A percentile compares a stretch with the other conserved stretches of the same genome.
phyloP scores from a whole-genome alignment of 2,113 vertebrate species.

The Vulpes ferrilata region DNA sequence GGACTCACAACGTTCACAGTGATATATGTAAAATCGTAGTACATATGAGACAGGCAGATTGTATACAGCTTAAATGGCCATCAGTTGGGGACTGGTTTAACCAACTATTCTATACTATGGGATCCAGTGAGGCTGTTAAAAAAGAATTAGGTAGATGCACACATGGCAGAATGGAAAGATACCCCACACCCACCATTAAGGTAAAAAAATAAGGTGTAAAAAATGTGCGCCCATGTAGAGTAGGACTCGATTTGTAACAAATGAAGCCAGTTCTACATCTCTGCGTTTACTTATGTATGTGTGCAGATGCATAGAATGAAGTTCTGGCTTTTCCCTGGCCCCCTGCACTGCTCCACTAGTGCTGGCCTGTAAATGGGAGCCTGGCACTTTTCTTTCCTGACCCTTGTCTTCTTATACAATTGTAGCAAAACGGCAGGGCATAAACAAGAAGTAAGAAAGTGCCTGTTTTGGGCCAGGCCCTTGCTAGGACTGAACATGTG shows the following conservation, averaged over 20 bases:
- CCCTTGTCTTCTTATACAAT: not conserved
- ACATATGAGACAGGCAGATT: not conserved
- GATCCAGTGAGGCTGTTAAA: not conserved
- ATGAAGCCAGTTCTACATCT: not conserved
- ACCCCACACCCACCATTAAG: not conserved
- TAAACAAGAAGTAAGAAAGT: not conserved
- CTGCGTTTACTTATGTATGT: not conserved
- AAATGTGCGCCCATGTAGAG: not conserved
- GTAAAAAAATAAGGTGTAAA: constrained; percentile 13
- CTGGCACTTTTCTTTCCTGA: not conserved
- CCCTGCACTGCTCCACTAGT: not conserved
- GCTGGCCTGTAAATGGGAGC: not conserved
- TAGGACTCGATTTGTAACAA: not conserved
- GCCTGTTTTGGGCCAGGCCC: not conserved
- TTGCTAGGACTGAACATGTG: not conserved
- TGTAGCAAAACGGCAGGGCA: constrained; percentile 5
- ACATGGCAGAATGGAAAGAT: not conserved
- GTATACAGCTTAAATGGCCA: not conserved
- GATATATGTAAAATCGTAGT: not conserved
- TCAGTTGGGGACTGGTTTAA: not conserved
- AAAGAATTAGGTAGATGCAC: constrained; percentile 1
- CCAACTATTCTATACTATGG: not conserved
- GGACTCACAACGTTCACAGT: not conserved
- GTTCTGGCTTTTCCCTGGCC: not conserved
- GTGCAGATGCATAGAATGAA: not conserved